Evolutionary conservation across 2,888 invertebrate genomes (phyloP), one percentile per base, ranked within the genome.

Genomic region (Leptinotarsa juncta): DNA sequence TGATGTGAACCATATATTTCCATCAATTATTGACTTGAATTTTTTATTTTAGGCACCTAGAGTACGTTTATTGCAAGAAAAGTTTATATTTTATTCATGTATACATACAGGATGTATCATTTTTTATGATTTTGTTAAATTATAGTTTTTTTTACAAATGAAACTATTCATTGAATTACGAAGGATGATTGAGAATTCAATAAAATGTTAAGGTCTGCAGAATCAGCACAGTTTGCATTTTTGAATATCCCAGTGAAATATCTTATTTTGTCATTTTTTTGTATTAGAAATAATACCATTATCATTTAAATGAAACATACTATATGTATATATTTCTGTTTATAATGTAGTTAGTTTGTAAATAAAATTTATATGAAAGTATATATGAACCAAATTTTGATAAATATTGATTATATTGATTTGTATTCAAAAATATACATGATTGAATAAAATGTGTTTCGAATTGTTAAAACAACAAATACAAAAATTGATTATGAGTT

Each of bases 281-380:
- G 15, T 32, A 42, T 32, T 3, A 62, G 10, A 42, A 32, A 62
- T 62, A 20, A 32, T 62, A n/a, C n/a, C 3, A 16, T n/a, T 62
- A 57, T 57, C 69, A 53, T 68, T 18, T 10, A 60, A 69, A 48
- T 69, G 69, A 69, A 55, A 71, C 71, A 55, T 77, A 72, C 71
- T 76, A 71, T 71, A 77, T 74, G 70, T 75, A 71, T 72, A 77
- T 78, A 75, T 74, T 42, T 55, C 65, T 78, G 75, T 78, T 74
- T 72, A 76, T 76, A 69, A 77, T 75, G 74, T 77, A 76, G 71
- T 74, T 73, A 71, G 65, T 73, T 71, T 77, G 75, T 77, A 77
- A 73, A 77, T 77, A 77, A 62, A 75, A 73, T 71, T 69, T 69
- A 69, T 69, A 57, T 69, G 20, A 69, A 69, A 72, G 26, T 72